Conservation (phyloP, 2,888 invertebrate species). For the Temnothorax ravouxi region DNA sequence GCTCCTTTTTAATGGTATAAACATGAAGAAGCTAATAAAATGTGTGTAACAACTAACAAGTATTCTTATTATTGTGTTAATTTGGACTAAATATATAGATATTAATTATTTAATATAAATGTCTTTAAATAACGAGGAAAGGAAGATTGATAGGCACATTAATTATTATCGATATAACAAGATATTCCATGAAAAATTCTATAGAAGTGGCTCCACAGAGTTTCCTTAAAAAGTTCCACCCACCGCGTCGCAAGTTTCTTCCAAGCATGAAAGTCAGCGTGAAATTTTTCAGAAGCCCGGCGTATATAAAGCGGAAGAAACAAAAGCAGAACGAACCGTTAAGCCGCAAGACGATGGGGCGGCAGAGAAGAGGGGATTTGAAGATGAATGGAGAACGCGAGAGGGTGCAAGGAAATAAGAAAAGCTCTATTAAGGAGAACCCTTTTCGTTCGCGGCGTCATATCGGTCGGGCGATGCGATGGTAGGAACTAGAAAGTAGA, state of each 20-base stretch:
- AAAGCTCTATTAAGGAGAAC: constrained; percentile 69
- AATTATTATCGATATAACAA: constrained; percentile 47
- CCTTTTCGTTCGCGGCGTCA: constrained; percentile 57
- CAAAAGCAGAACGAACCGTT: constrained; percentile 70
- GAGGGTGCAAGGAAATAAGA: constrained; percentile 64
- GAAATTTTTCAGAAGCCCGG: constrained; percentile 54
- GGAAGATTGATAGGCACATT: constrained; percentile 11
- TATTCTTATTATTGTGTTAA: too few relatives aligned
- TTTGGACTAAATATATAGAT: background rate
- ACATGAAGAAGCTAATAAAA: too few relatives aligned
- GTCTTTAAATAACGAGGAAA: background rate
- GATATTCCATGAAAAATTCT: constrained; percentile 35
- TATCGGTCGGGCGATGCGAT: constrained; percentile 46
- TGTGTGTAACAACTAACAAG: too few relatives aligned
- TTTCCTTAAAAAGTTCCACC: constrained; percentile 40
- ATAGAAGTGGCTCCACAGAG: constrained; percentile 19
- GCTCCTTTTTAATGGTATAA: too few relatives aligned
- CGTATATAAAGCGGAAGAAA: constrained; percentile 59
- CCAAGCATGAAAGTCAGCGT: constrained; percentile 53
- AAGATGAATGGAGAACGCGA: constrained; percentile 67
- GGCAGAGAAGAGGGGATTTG: constrained; percentile 51
- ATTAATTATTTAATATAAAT: background rate
- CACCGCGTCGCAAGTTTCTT: constrained; percentile 49
- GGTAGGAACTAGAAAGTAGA: constrained; percentile 30
- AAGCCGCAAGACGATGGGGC: constrained; percentile 52